These are phyloP conservation scores for Siniperca chuatsi DNA, from an alignment of 2,113 vertebrate species.

Conservation along the genomic window DNA sequence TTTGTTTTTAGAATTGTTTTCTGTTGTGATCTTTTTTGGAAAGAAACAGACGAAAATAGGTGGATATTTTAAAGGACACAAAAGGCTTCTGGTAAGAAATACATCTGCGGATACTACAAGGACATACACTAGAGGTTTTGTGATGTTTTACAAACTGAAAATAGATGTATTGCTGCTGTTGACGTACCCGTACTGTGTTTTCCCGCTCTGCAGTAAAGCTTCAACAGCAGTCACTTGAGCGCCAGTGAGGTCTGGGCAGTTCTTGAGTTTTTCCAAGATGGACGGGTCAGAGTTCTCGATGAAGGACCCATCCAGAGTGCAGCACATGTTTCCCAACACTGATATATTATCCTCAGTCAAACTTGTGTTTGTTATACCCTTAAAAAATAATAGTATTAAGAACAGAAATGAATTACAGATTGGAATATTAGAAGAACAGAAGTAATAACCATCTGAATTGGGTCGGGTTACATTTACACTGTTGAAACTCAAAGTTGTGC, in stretches of 20 bases:
- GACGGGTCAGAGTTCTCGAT: constrained; percentile 75
- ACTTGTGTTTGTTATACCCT: constrained; percentile 74
- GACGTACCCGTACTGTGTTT: constrained; percentile 76
- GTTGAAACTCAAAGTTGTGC: neutral
- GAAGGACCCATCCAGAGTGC: constrained; percentile 67
- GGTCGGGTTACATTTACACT: neutral
- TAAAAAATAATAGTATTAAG: neutral
- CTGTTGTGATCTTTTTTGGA: neutral
- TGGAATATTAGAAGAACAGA: neutral
- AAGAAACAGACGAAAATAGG: neutral
- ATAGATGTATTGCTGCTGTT: neutral
- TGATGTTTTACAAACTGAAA: neutral
- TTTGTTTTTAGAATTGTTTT: neutral
- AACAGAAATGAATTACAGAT: neutral
- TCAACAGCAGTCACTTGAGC: constrained; percentile 68
- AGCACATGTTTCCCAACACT: constrained; percentile 84
- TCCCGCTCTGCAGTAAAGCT: constrained; percentile 62
- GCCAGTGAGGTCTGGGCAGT: constrained; percentile 56
- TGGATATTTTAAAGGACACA: neutral
- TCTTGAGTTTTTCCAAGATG: constrained; percentile 79
- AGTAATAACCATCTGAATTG: neutral
- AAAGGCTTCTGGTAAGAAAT: neutral
- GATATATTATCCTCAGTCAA: constrained; percentile 63
- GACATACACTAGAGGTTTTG: neutral
- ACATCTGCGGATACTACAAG: neutral